phyloP scores from a whole-genome alignment of 1,140 invertebrate species.

The Brachionus angularis region DNA sequence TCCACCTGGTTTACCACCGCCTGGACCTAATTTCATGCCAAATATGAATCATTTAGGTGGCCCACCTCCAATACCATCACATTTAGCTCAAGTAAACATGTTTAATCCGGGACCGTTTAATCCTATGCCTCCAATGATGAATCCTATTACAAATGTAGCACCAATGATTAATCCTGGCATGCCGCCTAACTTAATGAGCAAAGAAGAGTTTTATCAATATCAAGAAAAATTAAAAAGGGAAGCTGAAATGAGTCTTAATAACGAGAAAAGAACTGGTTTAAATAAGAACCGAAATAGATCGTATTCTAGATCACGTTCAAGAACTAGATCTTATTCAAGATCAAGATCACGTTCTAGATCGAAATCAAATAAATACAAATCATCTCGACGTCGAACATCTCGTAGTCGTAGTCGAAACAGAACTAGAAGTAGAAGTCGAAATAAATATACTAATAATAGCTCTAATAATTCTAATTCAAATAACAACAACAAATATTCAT shows the following conservation, averaged over 20 bases:
- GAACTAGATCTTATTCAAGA: not conserved
- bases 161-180: not conserved
- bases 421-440: slow-evolving; percentile 4
- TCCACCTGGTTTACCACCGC: too few relatives aligned
- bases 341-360: slow-evolving; percentile 2
- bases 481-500: too few relatives aligned
- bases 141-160: not conserved
- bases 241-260: slow-evolving; percentile 9
- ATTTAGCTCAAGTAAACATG: too few relatives aligned
- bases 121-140: slow-evolving; percentile 6
- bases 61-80: too few relatives aligned
- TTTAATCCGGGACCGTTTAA: too few relatives aligned
- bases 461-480: not conserved
- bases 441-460: not conserved
- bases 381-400: too few relatives aligned
- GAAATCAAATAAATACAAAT: not conserved
- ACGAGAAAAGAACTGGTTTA: too few relatives aligned
- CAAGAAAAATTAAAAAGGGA: slow-evolving; percentile 30
- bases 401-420: not conserved
- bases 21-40: too few relatives aligned
- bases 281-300: slow-evolving; percentile 11
- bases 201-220: slow-evolving; percentile 25
- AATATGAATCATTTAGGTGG: too few relatives aligned
- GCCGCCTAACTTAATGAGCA: not conserved
- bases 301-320: not conserved